Conservation (phyloP, 2,797 vertebrate species). For the Botia kubotai region DNA sequence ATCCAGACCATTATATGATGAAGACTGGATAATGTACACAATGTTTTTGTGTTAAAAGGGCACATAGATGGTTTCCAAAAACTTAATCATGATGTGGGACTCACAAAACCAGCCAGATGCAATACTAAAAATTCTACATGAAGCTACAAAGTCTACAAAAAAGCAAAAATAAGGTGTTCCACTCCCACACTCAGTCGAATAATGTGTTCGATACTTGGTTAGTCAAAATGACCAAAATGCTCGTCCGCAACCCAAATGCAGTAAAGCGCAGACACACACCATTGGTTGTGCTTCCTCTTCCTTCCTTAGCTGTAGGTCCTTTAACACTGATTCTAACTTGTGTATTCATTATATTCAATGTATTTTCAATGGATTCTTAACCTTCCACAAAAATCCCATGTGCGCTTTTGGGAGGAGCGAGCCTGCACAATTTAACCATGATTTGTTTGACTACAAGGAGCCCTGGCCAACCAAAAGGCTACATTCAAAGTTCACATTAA, state of each 20-base stretch:
- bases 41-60: too few relatives aligned
- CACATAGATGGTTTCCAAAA: too few relatives aligned
- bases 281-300: neutral
- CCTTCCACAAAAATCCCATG: neutral
- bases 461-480: constrained; percentile 27
- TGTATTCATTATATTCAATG: neutral
- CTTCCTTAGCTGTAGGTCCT: neutral
- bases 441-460: constrained; percentile 47
- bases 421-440: constrained; percentile 6
- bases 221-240: neutral
- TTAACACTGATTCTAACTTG: neutral
- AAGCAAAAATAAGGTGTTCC: too few relatives aligned
- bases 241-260: neutral
- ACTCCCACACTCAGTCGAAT: too few relatives aligned
- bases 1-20: too few relatives aligned
- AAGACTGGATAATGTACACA: too few relatives aligned
- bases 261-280: neutral
- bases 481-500: constrained; percentile 38
- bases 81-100: too few relatives aligned
- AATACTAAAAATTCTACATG: too few relatives aligned
- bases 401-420: constrained; percentile 14
- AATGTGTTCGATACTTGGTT: neutral
- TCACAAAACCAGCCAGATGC: too few relatives aligned
- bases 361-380: constrained; percentile 5
- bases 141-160: too few relatives aligned